Conservation (phyloP, 1,140 invertebrate species). For the Drosophila kepulauana region DNA sequence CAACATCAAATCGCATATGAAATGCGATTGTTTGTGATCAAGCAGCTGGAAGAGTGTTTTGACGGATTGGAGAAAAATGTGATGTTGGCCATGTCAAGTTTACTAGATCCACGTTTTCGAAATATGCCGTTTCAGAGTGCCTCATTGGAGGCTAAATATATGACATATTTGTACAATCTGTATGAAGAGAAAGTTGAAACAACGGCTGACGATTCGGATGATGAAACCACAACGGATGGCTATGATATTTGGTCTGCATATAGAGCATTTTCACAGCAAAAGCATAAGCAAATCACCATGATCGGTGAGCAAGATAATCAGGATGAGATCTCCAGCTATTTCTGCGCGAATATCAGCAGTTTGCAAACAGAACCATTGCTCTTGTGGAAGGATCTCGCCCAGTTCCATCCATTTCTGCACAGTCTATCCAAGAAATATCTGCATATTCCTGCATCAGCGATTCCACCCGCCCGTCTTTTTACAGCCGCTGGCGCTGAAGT, state of each 20-base stretch:
- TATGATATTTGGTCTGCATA: conserved; percentile 55
- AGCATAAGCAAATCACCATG: conserved; percentile 32
- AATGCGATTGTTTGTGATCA: conserved; percentile 45
- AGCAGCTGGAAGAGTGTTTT: conserved; percentile 36
- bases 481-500: neutral
- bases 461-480: conserved; percentile 36
- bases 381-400: conserved; percentile 49
- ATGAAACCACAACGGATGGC: conserved; percentile 3
- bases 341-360: conserved; percentile 38
- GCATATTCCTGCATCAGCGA: conserved; percentile 54
- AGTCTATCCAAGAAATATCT: conserved; percentile 50
- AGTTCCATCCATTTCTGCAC: conserved; percentile 53
- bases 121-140: conserved; percentile 50
- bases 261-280: conserved; percentile 37
- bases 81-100: conserved; percentile 33
- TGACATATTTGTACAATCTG: conserved; percentile 39
- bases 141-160: conserved; percentile 47
- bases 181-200: conserved; percentile 5
- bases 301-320: conserved; percentile 23
- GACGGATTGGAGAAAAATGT: conserved; percentile 47
- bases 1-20: conserved; percentile 38
- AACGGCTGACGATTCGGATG: conserved; percentile 3
- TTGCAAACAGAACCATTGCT: conserved; percentile 48
- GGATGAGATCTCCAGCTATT: conserved; percentile 56
- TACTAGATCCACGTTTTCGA: conserved; percentile 54